These are phyloP conservation scores for Rattus rattus DNA, from an alignment of 2,113 vertebrate species.

Conservation along the genomic window DNA sequence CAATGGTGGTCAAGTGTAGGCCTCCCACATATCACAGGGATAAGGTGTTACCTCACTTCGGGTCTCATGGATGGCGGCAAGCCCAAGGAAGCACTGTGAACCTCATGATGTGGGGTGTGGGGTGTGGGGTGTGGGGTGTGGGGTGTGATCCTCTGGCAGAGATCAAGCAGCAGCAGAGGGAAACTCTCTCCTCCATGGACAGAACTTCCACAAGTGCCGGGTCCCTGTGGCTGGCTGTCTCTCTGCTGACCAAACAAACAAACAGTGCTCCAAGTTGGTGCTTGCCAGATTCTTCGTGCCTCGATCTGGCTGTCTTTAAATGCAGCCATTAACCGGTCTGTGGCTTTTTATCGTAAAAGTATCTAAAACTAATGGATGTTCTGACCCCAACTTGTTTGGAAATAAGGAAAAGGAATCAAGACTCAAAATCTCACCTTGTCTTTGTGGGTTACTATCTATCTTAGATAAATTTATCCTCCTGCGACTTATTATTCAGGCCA, in stretches of 20 bases:
- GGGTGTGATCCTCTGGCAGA: too few relatives aligned
- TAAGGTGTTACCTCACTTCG: fast-evolving
- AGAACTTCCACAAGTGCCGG: background rate
- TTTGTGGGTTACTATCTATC: background rate
- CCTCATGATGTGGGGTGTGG: background rate
- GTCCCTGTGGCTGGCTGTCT: fast-evolving
- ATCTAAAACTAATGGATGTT: background rate
- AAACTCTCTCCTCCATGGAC: background rate
- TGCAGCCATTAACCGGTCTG: background rate
- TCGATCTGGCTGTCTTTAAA: background rate
- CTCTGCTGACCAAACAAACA: background rate
- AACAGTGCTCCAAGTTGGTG: fast-evolving
- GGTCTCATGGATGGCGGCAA: background rate
- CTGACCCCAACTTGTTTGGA: background rate
- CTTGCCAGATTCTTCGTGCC: background rate
- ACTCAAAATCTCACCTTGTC: background rate
- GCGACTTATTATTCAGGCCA: background rate
- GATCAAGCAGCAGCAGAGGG: fast-evolving
- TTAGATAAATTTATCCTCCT: background rate
- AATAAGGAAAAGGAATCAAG: background rate
- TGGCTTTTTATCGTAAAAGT: background rate
- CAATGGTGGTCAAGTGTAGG: too few relatives aligned
- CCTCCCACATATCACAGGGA: background rate
- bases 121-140: too few relatives aligned
- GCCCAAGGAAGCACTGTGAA: background rate